phyloP scores from a whole-genome alignment of 1,140 invertebrate species.

The Zaprionus gabonicus region DNA sequence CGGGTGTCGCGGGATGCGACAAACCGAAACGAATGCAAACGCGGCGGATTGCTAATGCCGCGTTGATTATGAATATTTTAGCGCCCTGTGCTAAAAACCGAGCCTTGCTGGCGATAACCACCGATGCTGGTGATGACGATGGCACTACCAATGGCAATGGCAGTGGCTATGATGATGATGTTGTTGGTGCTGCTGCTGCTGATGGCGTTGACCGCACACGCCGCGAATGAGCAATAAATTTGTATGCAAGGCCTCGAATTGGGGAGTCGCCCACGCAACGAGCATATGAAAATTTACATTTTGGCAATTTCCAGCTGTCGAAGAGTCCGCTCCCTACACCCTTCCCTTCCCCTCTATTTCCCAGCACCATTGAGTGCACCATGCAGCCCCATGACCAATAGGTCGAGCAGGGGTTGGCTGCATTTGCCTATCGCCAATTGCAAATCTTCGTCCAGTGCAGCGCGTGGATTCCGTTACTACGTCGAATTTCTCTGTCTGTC shows the following conservation, averaged over 20 bases:
- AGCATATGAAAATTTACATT: constrained; percentile 81
- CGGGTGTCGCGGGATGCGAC: background rate
- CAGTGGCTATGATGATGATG: constrained; percentile 29
- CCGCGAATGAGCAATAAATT: constrained; percentile 71
- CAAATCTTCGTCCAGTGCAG: constrained; percentile 68
- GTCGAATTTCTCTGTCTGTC: constrained; percentile 31
- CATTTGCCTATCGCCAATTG: constrained; percentile 58
- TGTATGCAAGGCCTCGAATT: constrained; percentile 45
- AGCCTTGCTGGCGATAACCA: constrained; percentile 29
- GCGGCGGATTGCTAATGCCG: constrained; percentile 61
- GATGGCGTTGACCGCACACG: constrained; percentile 46
- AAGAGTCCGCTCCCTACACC: constrained; percentile 13
- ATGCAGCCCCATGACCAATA: background rate
- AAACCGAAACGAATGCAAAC: constrained; percentile 47
- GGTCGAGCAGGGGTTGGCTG: constrained; percentile 14
- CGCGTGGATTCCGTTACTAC: constrained; percentile 71
- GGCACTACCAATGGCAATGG: background rate
- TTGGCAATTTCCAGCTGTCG: constrained; percentile 81
- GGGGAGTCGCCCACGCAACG: background rate
- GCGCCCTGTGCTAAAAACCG: constrained; percentile 23
- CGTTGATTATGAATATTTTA: constrained; percentile 82
- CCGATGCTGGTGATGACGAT: background rate
- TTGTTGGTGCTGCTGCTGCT: constrained; percentile 26
- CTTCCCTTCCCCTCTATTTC: background rate
- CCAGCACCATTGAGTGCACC: background rate